Percentiles rank a stretch among this genome's conserved stretches.
Conservation (phyloP, 2,888 invertebrate genomes). For the Apamea epomidion region DNA sequence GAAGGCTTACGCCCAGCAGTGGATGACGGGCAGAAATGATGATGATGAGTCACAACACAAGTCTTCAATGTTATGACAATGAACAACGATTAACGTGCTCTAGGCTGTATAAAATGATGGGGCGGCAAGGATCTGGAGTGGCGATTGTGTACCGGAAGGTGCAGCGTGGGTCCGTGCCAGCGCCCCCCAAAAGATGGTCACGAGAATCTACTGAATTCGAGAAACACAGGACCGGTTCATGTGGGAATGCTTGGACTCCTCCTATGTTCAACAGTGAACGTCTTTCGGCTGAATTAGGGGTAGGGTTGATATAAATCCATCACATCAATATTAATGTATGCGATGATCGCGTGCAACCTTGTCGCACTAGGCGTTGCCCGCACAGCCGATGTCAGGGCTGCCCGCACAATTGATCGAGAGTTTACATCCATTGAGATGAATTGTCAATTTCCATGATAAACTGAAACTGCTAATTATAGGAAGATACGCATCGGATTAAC, state of each 20-base stretch:
- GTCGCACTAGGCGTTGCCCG: slow-evolving; percentile 37
- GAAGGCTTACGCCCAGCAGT: not conserved
- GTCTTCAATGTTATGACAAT: not conserved
- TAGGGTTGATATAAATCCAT: slow-evolving; percentile 37
- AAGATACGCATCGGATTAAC: slow-evolving; percentile 17
- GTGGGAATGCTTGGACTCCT: no score
- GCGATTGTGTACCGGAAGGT: no score
- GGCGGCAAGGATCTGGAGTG: not conserved
- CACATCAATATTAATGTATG: slow-evolving; percentile 43
- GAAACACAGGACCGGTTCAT: not conserved
- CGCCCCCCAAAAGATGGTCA: not conserved
- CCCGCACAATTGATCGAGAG: slow-evolving; percentile 18
- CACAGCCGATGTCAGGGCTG: slow-evolving; percentile 50
- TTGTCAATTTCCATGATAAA: slow-evolving; percentile 15
- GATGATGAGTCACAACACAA: not conserved
- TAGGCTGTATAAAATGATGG: not conserved
- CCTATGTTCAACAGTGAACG: not conserved
- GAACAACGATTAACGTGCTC: not conserved
- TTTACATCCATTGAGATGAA: slow-evolving; percentile 12
- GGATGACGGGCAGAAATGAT: no score
- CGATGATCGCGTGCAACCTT: slow-evolving; percentile 55
- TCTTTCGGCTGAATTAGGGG: not conserved
- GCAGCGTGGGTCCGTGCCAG: not conserved
- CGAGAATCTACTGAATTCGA: not conserved
- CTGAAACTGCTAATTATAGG: slow-evolving; percentile 3